These are phyloP conservation scores for Julus scanicus DNA, from an alignment of 2,888 invertebrate species.

Conservation along the genomic window DNA sequence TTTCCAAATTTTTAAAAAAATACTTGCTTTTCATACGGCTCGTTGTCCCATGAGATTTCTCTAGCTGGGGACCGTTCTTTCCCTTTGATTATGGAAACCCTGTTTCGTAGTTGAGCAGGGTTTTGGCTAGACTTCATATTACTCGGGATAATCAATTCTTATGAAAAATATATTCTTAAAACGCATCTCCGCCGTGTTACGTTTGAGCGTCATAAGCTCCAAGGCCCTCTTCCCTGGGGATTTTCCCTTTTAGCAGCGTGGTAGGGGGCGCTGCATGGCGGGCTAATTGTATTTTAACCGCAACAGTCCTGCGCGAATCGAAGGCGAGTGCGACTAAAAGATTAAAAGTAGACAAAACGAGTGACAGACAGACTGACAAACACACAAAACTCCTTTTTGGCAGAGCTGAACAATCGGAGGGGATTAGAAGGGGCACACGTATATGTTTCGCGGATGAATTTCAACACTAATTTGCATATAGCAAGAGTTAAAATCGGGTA, in stretches of 20 bases:
- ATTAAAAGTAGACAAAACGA: background rate
- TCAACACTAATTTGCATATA: too few relatives aligned
- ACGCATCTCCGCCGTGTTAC: background rate
- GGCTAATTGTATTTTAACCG: slow-evolving; percentile 5
- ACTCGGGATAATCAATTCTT: background rate
- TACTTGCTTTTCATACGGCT: background rate
- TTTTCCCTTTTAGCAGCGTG: background rate
- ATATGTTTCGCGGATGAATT: too few relatives aligned
- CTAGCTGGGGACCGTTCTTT: background rate
- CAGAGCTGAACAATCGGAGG: background rate
- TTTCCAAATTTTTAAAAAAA: background rate
- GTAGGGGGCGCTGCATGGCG: slow-evolving; percentile 15
- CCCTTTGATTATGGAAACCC: background rate
- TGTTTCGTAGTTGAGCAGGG: background rate
- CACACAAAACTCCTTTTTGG: too few relatives aligned
- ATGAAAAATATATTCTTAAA: background rate
- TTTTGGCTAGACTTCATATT: background rate
- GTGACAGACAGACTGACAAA: background rate
- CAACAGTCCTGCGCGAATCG: background rate
- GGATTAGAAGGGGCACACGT: background rate
- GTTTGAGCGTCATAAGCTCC: background rate
- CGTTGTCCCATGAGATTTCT: background rate
- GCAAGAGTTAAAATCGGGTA: too few relatives aligned
- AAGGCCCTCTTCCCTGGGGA: background rate
- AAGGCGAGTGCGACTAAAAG: slow-evolving; percentile 24